Evolutionary conservation across 2,888 invertebrate genomes (phyloP), one percentile per base, ranked within the genome.

Genomic region (Ypsolopha sequella): DNA sequence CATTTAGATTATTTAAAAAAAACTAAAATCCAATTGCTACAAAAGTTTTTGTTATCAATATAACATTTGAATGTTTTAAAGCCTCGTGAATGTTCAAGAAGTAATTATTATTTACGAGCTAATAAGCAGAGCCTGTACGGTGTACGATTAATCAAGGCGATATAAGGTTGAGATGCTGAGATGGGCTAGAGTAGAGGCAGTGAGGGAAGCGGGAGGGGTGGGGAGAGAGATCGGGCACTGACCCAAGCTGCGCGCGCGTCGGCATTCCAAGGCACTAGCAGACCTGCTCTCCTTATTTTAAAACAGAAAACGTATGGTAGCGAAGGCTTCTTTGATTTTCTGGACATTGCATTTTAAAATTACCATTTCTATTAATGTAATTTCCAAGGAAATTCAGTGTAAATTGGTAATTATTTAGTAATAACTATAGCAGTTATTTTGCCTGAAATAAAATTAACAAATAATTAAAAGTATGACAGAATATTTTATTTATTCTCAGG

Each of bases 211-310:
- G 34, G 46, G 61, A 56, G 56, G 67, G 55, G 65, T 60, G 57
- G 53, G 51, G 55, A 60, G 64, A 69, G 76, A 68, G 77, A 67
- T 68, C 72, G 85, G 80, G 59, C 84, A 78, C 60, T 81, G 84
- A 86, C 85, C 86, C 70, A 66, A 61, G 65, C 63, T 59, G 64
- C 68, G 54, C 54, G 52, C 52, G 53, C 50, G 50, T 43, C 50
- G 63, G 75, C 82, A 85, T 85, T 85, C 85, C 84, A 71, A 68
- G 68, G 70, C 73, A 65, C 70, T 65, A 60, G 58, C 64, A 68
- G 76, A 76, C 81, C 76, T 78, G 82, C 77, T 80, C 82, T 82
- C 79, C 71, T 81, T 81, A 78, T 75, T 70, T 73, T 65, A 66
- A 56, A 58, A 43, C 47, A 47, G 51, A 55, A 44, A 43, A 24